Base-by-base conservation (phyloP, 2,113 vertebrate genomes). In the Rhabdornis inornatus region DNA sequence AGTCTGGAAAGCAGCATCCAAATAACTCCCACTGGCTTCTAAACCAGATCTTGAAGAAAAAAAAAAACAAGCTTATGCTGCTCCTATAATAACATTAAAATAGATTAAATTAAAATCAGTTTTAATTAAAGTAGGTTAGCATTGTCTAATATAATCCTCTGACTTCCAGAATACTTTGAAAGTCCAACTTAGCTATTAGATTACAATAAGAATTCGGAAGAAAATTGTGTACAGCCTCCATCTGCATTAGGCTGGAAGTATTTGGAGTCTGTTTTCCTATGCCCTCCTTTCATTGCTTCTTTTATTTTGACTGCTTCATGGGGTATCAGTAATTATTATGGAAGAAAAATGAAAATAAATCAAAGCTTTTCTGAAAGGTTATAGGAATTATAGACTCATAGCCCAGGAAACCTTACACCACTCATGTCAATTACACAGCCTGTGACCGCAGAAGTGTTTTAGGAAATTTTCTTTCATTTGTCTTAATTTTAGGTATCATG, bases 381-480 rank as follows among this genome's bases (percentile, higher is more conserved):
- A 10, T 40, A 17, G 87, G 66, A 93, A 78, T 31, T 64, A 53
- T 7, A 44, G 70, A 39, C 61, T 65, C 66, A 40, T 4, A 50
- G 11, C 15, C 23, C 33, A 70, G 59, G 83, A 92, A 95, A 87
- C 10, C 45, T 89, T 24, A 60, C 77, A 47, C 79, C 59, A 72
- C 6, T 64, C n/a, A 71, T 22, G 13, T 42, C 64, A 88, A 0
- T 39, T 74, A 4, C 5, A 20, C 47, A 53, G 59, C 27, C 61
- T 75, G 28, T 53, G 24, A n/a, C 55, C 31, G 3, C 56, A 78
- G 65, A 71, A 91, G 49, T 8, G 23, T 53, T 93, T 90, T 19
- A 68, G 84, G 92, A 88, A 55, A 81, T 84, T 87, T 92, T 71
- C 64, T 80, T 92, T 88, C 75, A 65, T 83, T 85, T 93, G 9